These are phyloP conservation scores for Neosilurus hyrtlii DNA, from an alignment of 2,797 vertebrate genomes.

Conservation along the genomic window DNA sequence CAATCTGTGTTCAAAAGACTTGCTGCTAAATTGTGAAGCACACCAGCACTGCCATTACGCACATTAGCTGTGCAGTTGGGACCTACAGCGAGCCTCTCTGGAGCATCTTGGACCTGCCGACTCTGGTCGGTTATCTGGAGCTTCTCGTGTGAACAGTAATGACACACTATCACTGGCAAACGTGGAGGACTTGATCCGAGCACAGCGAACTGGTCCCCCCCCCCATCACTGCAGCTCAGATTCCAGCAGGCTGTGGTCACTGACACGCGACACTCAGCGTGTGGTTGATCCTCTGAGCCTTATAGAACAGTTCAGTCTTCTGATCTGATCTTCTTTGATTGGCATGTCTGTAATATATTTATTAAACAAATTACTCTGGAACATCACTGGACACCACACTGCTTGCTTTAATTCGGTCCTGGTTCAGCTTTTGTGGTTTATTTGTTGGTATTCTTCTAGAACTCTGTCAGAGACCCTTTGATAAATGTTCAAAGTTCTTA, in stretches of 20 bases:
- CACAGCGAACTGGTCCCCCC: slow-evolving; percentile 40
- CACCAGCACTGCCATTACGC: background rate
- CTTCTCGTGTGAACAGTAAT: slow-evolving; percentile 53
- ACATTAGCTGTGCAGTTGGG: background rate
- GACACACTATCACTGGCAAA: slow-evolving; percentile 65
- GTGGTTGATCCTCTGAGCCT: slow-evolving; percentile 57
- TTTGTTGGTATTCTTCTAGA: background rate
- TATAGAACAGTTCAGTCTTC: slow-evolving; percentile 29
- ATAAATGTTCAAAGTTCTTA: too few species aligned
- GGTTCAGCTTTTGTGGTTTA: background rate
- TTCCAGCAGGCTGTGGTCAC: slow-evolving; percentile 65
- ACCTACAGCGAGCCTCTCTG: slow-evolving; percentile 12
- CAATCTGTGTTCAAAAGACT: slow-evolving; percentile 47
- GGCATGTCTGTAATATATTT: background rate
- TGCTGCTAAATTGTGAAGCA: background rate
- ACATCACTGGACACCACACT: background rate
- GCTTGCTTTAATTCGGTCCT: background rate
- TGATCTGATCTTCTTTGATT: slow-evolving; percentile 3
- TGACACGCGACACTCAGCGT: slow-evolving; percentile 68
- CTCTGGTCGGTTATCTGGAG: slow-evolving; percentile 31
- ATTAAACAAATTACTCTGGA: background rate
- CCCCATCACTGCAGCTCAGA: slow-evolving; percentile 62
- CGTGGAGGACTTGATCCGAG: slow-evolving; percentile 54
- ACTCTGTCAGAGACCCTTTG: too few species aligned
- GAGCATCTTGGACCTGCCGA: slow-evolving; percentile 27